phyloP scores from a whole-genome alignment of 2,113 vertebrate genomes.

The Stegastes partitus region DNA sequence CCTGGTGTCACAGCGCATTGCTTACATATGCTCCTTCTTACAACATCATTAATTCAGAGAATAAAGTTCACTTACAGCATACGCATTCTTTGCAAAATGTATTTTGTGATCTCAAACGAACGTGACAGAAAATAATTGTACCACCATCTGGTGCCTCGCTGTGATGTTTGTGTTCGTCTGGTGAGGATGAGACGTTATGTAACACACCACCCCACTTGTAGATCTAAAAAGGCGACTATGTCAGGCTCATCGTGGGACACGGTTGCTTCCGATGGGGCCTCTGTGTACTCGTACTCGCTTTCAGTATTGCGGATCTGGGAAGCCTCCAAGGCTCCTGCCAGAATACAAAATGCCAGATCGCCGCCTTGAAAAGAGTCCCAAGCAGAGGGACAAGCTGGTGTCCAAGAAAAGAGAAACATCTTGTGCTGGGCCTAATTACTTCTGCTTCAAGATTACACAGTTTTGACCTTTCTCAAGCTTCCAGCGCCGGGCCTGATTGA shows the following conservation, averaged over 20 bases:
- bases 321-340: constrained; percentile 71
- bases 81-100: not conserved
- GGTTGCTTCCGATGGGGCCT: constrained; percentile 59
- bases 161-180: constrained; percentile 22
- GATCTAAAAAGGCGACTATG: constrained; percentile 34
- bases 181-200: constrained; percentile 10
- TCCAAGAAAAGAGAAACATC: constrained; percentile 74
- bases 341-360: constrained; percentile 70
- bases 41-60: not conserved
- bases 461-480: constrained; percentile 73
- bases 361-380: constrained; percentile 60
- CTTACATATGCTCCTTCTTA: not conserved
- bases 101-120: not conserved
- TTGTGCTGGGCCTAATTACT: constrained; percentile 79
- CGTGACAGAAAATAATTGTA: not conserved
- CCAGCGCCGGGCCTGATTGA: constrained; percentile 34
- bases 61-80: not conserved
- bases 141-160: constrained; percentile 3
- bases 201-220: constrained; percentile 47
- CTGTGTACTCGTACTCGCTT: constrained; percentile 47
- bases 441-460: constrained; percentile 71
- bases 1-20: not conserved
- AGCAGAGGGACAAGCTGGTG: constrained; percentile 61
- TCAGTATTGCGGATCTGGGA: constrained; percentile 71
- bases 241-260: constrained; percentile 64